Percentiles rank a stretch among this genome's conserved stretches.
Evolutionary conservation across 2,113 vertebrate genomes (phyloP).

Genomic region (Gavialis gangeticus): DNA sequence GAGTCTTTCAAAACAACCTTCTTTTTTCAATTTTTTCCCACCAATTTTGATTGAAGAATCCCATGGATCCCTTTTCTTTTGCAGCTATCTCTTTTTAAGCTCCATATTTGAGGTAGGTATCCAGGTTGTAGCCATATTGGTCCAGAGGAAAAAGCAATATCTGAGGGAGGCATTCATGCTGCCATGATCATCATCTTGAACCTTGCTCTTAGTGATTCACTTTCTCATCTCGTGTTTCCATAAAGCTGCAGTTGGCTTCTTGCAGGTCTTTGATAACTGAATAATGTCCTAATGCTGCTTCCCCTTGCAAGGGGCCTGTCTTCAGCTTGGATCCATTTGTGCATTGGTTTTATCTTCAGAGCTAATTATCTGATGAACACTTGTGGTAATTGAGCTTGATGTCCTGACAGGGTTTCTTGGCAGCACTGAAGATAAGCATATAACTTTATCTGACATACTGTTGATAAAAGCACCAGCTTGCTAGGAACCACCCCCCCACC

Average conservation of each 20-base stretch:
- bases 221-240: not conserved
- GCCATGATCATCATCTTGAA: no score
- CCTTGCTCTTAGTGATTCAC: no score
- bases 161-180: not conserved
- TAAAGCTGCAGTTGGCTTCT: not conserved
- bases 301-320: not conserved
- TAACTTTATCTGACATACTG: not conserved
- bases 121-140: no score
- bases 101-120: not conserved
- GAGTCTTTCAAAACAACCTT: not conserved
- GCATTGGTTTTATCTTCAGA: not conserved
- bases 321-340: slow-evolving; percentile 41
- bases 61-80: not conserved
- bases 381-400: slow-evolving; percentile 1
- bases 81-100: not conserved
- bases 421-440: not conserved
- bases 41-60: not conserved
- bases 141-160: no score
- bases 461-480: not conserved
- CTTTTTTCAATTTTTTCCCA: not conserved
- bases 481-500: not conserved
- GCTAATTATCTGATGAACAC: slow-evolving; percentile 32
- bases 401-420: not conserved
- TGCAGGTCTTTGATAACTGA: not conserved
- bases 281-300: slow-evolving; percentile 6